These are phyloP conservation scores for Wasmannia auropunctata DNA, from an alignment of 1,140 invertebrate genomes.

Conservation along the genomic window DNA sequence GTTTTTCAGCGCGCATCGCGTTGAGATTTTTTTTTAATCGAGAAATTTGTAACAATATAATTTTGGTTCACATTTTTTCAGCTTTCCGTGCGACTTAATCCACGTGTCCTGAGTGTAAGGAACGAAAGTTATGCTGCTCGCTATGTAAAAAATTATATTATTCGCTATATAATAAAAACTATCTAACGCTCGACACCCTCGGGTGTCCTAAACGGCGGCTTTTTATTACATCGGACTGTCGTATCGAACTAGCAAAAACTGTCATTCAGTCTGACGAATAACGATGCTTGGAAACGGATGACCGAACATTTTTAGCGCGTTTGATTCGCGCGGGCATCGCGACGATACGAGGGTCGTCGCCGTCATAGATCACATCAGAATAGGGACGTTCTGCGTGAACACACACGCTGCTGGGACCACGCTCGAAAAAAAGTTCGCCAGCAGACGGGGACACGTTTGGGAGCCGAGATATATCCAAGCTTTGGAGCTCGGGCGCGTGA, in stretches of 20 bases:
- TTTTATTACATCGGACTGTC: constrained; percentile 4
- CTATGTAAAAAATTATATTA: neutral
- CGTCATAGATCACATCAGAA: constrained; percentile 62
- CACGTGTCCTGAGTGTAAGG: neutral
- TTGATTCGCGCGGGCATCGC: constrained; percentile 16
- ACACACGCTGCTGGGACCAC: constrained; percentile 50
- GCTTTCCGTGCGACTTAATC: neutral
- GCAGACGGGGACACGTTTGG: constrained; percentile 62
- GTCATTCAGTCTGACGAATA: constrained; percentile 15
- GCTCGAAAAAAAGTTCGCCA: constrained; percentile 46
- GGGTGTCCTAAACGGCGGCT: neutral
- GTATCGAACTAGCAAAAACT: constrained; percentile 13
- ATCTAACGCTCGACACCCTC: neutral
- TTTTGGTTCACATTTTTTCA: neutral
- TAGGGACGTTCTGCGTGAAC: constrained; percentile 36
- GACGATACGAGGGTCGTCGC: constrained; percentile 43
- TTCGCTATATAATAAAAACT: neutral
- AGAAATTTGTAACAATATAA: neutral
- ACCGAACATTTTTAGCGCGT: constrained; percentile 27
- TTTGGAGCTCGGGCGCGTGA: constrained; percentile 42
- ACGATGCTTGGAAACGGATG: constrained; percentile 27
- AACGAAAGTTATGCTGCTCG: neutral
- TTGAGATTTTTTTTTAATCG: neutral
- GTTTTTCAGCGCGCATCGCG: neutral
- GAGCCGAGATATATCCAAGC: constrained; percentile 5